Evolutionary conservation across 2,797 vertebrate species (phyloP), one percentile per base, ranked within the genome.

Genomic region (Enteromius paludinosus): DNA sequence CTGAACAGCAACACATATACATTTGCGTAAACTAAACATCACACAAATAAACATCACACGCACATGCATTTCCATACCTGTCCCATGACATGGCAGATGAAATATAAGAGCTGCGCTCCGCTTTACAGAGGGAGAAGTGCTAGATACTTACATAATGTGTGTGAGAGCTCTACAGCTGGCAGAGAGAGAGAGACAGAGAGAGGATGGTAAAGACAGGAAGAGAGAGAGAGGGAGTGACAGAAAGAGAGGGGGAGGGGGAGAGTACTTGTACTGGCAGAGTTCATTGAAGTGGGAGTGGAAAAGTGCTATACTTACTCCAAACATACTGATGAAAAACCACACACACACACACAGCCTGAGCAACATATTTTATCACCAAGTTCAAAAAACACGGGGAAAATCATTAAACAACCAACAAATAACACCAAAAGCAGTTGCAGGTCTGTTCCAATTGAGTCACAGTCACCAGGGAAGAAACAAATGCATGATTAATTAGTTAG

Each of bases 61-160:
- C 3, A 11, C 72, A 73, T 33, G 20, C 23, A 61, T 28, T 69
- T 76, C 70, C 84, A 64, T 79, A 84, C 69, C 75, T 70, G 71
- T 86, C 79, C 72, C 52, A 52, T 69, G 35, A 73, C 76, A 85
- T 69, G 33, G 54, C 45, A 81, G 41, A 79, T 81, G 78, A 35
- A 78, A 65, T 62, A 41, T 35, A 74, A 80, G 5, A 78, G 52
- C 45, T 62, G 41, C 5, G 15, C 47, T 73, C 64, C 69, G 52
- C 47, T 54, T 45, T 45, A 69, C 49, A 33, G 35, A 80, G 30
- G 72, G 35, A 28, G 73, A 56, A 83, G 75, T 65, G 75, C 76
- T 85, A 78, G 75, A 77, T 85, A 83, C 83, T 87, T 87, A 87
- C 88, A 89, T 87, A 89, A 87, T 81, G 84, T 68, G 43, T 74